phyloP scores from a whole-genome alignment of 1,140 invertebrate species.

The Drosophila sturtevanti region DNA sequence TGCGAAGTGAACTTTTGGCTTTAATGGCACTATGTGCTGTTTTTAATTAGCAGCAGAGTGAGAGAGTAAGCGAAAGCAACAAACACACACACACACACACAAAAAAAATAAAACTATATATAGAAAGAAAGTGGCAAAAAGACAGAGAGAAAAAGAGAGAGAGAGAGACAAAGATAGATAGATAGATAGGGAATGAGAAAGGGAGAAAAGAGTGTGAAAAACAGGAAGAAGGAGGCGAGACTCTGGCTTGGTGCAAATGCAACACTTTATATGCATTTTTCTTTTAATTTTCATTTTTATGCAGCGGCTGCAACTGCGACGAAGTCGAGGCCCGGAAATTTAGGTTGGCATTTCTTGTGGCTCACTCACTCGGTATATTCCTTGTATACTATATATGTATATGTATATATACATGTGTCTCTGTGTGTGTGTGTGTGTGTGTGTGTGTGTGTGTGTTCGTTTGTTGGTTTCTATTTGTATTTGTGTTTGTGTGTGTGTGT shows the following conservation, averaged over 20 bases:
- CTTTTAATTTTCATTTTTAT: constrained; percentile 79
- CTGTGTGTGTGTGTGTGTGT: neutral
- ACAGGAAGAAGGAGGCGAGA: constrained; percentile 16
- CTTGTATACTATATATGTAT: constrained; percentile 1
- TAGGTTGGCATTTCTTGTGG: constrained; percentile 72
- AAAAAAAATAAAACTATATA: no score
- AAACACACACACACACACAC: no score
- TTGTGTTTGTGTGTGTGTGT: constrained; percentile 5
- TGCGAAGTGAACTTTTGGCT: constrained; percentile 69
- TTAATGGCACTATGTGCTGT: constrained; percentile 74
- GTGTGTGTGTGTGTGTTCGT: neutral
- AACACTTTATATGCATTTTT: constrained; percentile 80
- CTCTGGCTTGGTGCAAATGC: constrained; percentile 59
- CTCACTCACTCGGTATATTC: constrained; percentile 36
- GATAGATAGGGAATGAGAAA: constrained; percentile 14
- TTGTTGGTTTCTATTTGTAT: constrained; percentile 3
- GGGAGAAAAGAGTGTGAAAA: constrained; percentile 21
- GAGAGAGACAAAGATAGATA: no score
- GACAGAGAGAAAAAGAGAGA: constrained; percentile 1
- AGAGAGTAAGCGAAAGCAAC: constrained; percentile 15
- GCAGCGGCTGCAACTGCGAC: constrained; percentile 45
- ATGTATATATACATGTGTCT: constrained; percentile 19
- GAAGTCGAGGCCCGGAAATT: constrained; percentile 53
- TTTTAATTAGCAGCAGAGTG: constrained; percentile 69
- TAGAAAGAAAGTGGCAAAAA: neutral